phyloP scores from a whole-genome alignment of 2,888 invertebrate genomes.

The Tenthredo amoena region DNA sequence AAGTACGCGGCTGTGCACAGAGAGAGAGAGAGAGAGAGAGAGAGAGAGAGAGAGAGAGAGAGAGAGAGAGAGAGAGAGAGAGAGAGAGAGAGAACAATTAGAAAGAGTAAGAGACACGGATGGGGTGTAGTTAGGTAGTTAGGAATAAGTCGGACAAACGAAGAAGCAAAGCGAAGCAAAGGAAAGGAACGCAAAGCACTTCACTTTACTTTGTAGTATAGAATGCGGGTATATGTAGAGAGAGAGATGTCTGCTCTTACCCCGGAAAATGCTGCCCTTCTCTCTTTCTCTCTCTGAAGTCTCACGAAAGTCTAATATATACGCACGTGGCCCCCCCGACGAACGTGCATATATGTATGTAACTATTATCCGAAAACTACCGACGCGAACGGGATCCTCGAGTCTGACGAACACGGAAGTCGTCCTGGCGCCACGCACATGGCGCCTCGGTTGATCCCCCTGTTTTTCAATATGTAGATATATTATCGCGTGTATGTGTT shows the following conservation, averaged over 20 bases:
- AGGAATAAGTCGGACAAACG: neutral
- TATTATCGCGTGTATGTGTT: neutral
- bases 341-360: constrained; percentile 26
- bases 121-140: constrained; percentile 10
- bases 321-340: constrained; percentile 29
- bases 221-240: neutral
- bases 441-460: constrained; percentile 34
- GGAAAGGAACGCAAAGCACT: neutral
- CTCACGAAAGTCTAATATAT: constrained; percentile 22
- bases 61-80: neutral
- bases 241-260: neutral
- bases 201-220: neutral
- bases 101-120: neutral
- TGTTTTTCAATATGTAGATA: constrained; percentile 6
- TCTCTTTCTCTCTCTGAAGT: neutral
- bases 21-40: neutral
- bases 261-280: neutral
- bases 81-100: neutral
- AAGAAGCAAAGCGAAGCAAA: neutral
- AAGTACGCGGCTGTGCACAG: neutral
- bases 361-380: neutral
- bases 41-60: neutral
- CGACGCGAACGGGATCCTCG: constrained; percentile 34
- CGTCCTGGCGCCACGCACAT: constrained; percentile 48
- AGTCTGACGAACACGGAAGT: constrained; percentile 43